Percentiles rank a stretch among this genome's conserved stretches.
phyloP scores from a whole-genome alignment of 2,888 invertebrate genomes.

The Sepioteuthis lessoniana region DNA sequence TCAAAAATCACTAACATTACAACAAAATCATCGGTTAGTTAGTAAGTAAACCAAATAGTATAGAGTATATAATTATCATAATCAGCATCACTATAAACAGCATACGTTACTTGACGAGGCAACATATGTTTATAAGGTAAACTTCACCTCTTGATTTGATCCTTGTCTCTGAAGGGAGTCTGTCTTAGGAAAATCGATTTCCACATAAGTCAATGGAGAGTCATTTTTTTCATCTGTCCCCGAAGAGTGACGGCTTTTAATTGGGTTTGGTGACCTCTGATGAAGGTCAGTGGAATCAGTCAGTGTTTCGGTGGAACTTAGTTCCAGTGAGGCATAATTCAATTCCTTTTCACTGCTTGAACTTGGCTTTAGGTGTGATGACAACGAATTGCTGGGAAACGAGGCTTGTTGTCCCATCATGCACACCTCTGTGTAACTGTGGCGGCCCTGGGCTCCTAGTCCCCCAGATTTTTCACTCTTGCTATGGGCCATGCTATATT shows the following conservation, averaged over 20 bases:
- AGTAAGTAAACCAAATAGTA: not conserved
- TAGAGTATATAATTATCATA: not conserved
- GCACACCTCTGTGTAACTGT: constrained; percentile 44
- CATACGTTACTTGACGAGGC: not conserved
- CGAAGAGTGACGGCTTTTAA: constrained; percentile 63
- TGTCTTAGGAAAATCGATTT: constrained; percentile 74
- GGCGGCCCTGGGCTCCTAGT: constrained; percentile 41
- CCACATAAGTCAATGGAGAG: constrained; percentile 68
- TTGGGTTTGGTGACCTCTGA: constrained; percentile 55
- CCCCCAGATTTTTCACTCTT: constrained; percentile 23
- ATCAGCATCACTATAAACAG: not conserved
- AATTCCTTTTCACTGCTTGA: constrained; percentile 67
- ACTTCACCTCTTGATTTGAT: constrained; percentile 46
- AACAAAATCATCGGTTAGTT: not conserved
- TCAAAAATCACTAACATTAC: constrained; percentile 4
- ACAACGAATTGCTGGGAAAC: constrained; percentile 20
- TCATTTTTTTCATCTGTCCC: constrained; percentile 57
- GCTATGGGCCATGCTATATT: not conserved
- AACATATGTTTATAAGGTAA: not conserved
- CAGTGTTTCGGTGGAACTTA: constrained; percentile 67
- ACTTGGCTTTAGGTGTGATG: constrained; percentile 42
- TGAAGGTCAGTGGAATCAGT: constrained; percentile 58
- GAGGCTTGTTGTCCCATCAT: not conserved
- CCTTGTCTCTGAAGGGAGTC: constrained; percentile 56
- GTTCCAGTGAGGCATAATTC: constrained; percentile 73